These are phyloP conservation scores for Pterocles orientalis DNA, from an alignment of 2,113 vertebrate species.

Conservation along the genomic window DNA sequence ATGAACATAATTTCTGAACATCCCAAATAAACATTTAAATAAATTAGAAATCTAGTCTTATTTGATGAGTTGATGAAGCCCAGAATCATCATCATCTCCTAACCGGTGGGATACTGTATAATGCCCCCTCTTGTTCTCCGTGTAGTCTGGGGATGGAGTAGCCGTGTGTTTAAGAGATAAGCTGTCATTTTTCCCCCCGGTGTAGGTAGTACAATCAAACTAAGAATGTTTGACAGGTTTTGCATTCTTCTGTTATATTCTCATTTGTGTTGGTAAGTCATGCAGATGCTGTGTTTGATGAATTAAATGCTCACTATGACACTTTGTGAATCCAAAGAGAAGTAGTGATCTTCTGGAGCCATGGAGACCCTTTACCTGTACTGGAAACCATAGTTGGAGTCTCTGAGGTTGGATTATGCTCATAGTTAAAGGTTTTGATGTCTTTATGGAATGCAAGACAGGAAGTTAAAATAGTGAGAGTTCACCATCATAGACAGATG, in stretches of 20 bases:
- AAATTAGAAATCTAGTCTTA: not conserved
- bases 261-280: not conserved
- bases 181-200: accelerated
- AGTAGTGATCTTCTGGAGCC: not conserved
- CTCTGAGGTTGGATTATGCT: not conserved
- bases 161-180: not conserved
- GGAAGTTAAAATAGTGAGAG: not conserved
- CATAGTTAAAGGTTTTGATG: not conserved
- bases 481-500: not conserved
- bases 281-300: not conserved
- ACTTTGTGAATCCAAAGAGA: not conserved
- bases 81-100: not conserved
- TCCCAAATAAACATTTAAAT: not conserved
- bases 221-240: not conserved
- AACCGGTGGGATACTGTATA: not conserved
- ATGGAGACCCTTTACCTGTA: not conserved
- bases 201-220: not conserved
- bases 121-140: not conserved
- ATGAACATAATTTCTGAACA: not conserved
- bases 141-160: not conserved
- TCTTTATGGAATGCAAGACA: not conserved
- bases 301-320: not conserved
- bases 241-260: not conserved
- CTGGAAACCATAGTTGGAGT: not conserved
- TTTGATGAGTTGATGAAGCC: not conserved